Evolutionary conservation across 2,113 vertebrate species (phyloP).

Genomic region (Takifugu flavidus): DNA sequence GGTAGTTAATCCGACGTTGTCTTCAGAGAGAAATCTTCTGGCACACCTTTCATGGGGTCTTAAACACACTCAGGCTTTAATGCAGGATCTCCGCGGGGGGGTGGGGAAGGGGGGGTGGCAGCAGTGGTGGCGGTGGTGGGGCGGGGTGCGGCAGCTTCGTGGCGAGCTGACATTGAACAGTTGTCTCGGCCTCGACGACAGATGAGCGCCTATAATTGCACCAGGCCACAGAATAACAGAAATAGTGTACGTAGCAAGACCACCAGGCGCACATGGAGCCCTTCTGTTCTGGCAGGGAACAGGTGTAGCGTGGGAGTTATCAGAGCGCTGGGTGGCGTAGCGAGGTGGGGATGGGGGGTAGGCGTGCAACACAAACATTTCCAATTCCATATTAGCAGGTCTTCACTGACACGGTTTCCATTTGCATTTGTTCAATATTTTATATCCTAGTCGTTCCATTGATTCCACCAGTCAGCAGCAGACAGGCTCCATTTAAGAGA

Average conservation of each 20-base stretch:
- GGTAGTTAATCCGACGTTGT: constrained; percentile 47
- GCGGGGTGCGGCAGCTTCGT: constrained; percentile 9
- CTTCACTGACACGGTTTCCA: too few species aligned
- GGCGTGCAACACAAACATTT: constrained; percentile 22
- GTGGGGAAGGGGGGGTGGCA: too few species aligned
- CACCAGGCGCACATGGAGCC: constrained; percentile 51
- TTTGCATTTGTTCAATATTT: too few species aligned
- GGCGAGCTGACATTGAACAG: constrained; percentile 49
- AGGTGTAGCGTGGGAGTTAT: constrained; percentile 71
- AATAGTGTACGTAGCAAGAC: constrained; percentile 53
- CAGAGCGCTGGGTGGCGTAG: constrained; percentile 56
- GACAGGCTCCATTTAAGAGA: constrained; percentile 7
- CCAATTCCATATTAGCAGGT: constrained; percentile 11
- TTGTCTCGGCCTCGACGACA: constrained; percentile 58
- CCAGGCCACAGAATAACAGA: constrained; percentile 45
- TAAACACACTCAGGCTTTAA: constrained; percentile 36
- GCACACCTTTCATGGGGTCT: constrained; percentile 32
- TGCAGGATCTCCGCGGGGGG: background rate
- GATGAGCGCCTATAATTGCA: constrained; percentile 64
- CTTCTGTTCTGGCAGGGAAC: constrained; percentile 66
- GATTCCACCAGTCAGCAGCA: background rate
- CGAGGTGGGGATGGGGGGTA: constrained; percentile 26
- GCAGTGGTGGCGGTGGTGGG: too few species aligned
- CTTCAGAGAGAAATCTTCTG: constrained; percentile 41
- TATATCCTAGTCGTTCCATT: background rate